Base-by-base conservation (phyloP, 2,888 invertebrate genomes). In the Heliothis peltigera region DNA sequence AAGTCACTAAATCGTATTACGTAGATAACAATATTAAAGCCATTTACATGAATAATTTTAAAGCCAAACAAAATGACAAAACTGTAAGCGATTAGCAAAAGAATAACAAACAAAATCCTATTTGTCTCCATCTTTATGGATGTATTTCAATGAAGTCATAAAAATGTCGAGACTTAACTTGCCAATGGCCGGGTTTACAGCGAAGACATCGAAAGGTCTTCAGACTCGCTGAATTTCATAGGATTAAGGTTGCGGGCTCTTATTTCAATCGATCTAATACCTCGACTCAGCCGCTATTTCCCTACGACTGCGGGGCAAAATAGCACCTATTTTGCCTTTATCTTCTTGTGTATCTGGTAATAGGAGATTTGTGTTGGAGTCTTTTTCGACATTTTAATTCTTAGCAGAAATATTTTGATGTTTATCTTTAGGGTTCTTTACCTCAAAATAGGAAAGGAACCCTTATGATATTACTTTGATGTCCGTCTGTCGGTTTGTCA, bases 141-240 rank as follows among this genome's bases (percentile, higher is more conserved):
- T 80, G 71, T 79, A 80, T 86, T 84, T 82, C 79, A 84, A 83
- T 73, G 92, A 93, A 92, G 87, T 84, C 92, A 77, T 89, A 91
- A 85, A 90, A 93, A 85, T 89, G 91, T 79, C 77, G 83, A 73
- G 87, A 84, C 88, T 92, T 90, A 88, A 85, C 86, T 89, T 87
- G 89, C 89, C 87, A 90, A 89, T 87, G 87, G 80, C 83, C 84
- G 90, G 89, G 91, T 91, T 91, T 89, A 86, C 88, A 81, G 80
- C 80, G 80, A 86, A 89, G 87, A 89, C 92, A 85, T 86, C 84
- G 89, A 71, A 85, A 89, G 92, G 92, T 92, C 92, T 93, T 93
- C 90, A 79, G 81, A 86, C 82, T 86, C 87, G 86, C 83, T 87
- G 86, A 90, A 88, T 89, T 89, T 89, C 83, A 84, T 81, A 71